Base-by-base conservation (phyloP, 2,797 vertebrate genomes). In the Podargus strigoides region DNA sequence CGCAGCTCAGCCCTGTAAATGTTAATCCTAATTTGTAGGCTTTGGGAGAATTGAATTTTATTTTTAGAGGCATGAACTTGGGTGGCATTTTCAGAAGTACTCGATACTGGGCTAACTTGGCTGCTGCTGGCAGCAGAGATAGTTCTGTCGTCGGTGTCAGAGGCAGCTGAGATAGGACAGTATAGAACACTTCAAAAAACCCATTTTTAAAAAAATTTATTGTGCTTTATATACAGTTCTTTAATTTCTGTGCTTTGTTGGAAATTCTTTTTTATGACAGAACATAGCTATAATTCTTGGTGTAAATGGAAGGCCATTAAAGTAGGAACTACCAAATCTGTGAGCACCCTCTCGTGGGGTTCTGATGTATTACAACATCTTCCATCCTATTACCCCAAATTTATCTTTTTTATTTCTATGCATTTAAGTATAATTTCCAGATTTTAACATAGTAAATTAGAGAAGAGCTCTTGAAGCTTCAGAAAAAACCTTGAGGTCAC, bases 341-440 rank as follows among this genome's bases (percentile, higher is more conserved):
- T 24, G 80, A 96, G 91, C 91, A 7, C 95, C 95, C 94, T 94
- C 96, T 96, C 37, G 85, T 95, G 96, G 91, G 30, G 3, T 39
- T 53, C 22, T 3, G 7, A 0, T 28, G 74, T 42, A 92, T 81
- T 70, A 34, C 95, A 90, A 16, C 2, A 0, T n/a, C 15, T 63
- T 30, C 42, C 62, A 6, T 10, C 59, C 55, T 41, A 2, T 16
- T 28, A 4, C 28, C 46, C 58, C 42, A 27, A 12, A 66, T 32
- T 3, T 5, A 3, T 32, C 42, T 36, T 85, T 69, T 39, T n/a
- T n/a, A n/a, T n/a, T n/a, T 34, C 47, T 16, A 0, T 21, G 10
- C 12, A 13, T 49, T 87, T 41, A 19, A 37, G 20, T 34, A 12
- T 56, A 15, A 66, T 87, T 77, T 66, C 41, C 34, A 28, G 56